A percentile compares a stretch with the other conserved stretches of the same genome.
Conservation (phyloP, 2,113 vertebrate genomes). For the Lagopus muta region DNA sequence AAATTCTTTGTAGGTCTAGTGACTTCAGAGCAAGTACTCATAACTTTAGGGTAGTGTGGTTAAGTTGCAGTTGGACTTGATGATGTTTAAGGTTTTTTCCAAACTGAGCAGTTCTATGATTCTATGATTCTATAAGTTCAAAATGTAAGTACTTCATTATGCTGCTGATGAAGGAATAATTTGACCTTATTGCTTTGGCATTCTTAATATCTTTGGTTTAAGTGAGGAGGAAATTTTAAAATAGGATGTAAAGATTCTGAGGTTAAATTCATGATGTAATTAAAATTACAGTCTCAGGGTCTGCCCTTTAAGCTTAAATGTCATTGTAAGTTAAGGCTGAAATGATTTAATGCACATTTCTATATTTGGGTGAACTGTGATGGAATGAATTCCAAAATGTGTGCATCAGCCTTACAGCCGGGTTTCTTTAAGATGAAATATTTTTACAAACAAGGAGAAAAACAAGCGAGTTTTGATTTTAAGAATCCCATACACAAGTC, state of each 20-base stretch:
- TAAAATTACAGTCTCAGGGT: not conserved
- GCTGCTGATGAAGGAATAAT: conserved; percentile 2
- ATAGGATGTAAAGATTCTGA: not conserved
- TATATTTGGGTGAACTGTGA: conserved; percentile 34
- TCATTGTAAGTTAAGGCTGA: conserved; percentile 21
- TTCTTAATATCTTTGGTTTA: conserved; percentile 1
- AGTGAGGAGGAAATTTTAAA: conserved; percentile 15
- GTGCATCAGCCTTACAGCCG: not conserved
- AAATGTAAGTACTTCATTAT: conserved; percentile 25
- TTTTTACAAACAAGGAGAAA: conserved; percentile 21
- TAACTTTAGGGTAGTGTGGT: not conserved
- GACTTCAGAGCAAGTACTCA: not conserved
- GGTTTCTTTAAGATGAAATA: conserved; percentile 22
- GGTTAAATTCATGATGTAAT: conserved; percentile 8
- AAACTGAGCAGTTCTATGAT: no score
- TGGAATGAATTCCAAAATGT: not conserved
- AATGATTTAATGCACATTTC: not conserved
- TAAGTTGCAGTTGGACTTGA: no score
- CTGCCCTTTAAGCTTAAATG: conserved; percentile 14
- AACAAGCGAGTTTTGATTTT: conserved; percentile 1
- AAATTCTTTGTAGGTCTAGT: not conserved
- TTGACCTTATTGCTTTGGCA: conserved; percentile 8
- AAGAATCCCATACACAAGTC: not conserved
- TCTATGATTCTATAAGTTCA: not conserved
- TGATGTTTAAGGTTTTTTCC: no score